These are phyloP conservation scores for Geophilus truncorum DNA, from an alignment of 2,888 invertebrate species.

Conservation along the genomic window DNA sequence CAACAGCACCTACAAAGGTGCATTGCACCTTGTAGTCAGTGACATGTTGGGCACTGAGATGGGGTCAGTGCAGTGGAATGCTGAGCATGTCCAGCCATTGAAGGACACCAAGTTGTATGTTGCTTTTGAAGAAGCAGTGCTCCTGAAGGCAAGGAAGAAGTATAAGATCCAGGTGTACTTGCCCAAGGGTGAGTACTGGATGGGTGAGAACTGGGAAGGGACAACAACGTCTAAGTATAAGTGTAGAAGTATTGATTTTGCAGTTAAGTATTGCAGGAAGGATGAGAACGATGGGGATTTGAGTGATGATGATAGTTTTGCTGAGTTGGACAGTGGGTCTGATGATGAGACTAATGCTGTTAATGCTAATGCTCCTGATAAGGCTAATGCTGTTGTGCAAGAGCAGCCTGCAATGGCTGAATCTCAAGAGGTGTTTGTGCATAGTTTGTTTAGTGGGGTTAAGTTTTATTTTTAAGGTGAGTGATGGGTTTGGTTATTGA, in stretches of 20 bases:
- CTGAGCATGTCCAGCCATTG: conserved; percentile 6
- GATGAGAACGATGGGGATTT: background rate
- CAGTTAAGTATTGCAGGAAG: conserved; percentile 31
- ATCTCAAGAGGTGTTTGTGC: conserved; percentile 29
- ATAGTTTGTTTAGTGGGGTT: conserved; percentile 30
- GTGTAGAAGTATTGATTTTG: conserved; percentile 33
- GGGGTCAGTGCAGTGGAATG: conserved; percentile 29
- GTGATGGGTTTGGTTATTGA: no score
- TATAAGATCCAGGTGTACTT: conserved; percentile 29
- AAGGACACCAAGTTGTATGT: conserved; percentile 30
- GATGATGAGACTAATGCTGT: conserved; percentile 18
- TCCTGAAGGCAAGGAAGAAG: conserved; percentile 22
- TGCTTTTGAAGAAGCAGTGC: conserved; percentile 11
- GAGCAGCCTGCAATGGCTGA: background rate
- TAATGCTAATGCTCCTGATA: background rate
- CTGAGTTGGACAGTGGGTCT: conserved; percentile 27
- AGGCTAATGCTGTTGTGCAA: background rate
- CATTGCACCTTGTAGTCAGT: background rate
- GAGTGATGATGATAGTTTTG: conserved; percentile 34
- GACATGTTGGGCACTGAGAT: conserved; percentile 6
- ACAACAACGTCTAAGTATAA: conserved; percentile 34
- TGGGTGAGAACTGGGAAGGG: conserved; percentile 33
- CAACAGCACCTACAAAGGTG: background rate
- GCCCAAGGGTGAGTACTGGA: conserved; percentile 31
- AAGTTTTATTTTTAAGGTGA: conserved; percentile 31